These are phyloP conservation scores for Odontamblyopus lacepedii DNA, from an alignment of 2,797 vertebrate species.

Conservation along the genomic window DNA sequence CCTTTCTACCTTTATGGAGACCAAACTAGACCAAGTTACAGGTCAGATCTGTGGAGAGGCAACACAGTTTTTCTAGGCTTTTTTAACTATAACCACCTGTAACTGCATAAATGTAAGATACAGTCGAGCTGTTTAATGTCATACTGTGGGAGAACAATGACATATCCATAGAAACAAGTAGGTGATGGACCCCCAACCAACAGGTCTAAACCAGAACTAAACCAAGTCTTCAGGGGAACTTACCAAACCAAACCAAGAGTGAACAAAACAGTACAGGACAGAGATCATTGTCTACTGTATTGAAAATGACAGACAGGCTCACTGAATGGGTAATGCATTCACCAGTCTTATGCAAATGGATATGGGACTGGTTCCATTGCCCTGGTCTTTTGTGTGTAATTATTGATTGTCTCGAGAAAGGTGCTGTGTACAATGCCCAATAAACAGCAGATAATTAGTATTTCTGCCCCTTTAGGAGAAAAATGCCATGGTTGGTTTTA, in stretches of 20 bases:
- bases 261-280: not conserved
- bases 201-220: not conserved
- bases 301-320: slow-evolving; percentile 72
- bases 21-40: no score
- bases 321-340: slow-evolving; percentile 77
- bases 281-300: slow-evolving; percentile 65
- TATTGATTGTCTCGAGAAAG: slow-evolving; percentile 81
- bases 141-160: no score
- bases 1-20: no score
- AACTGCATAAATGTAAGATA: no score
- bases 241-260: no score
- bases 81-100: no score
- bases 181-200: no score
- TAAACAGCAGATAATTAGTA: slow-evolving; percentile 84
- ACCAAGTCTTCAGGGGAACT: not conserved
- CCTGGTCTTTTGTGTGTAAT: slow-evolving; percentile 73
- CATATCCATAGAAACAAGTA: no score
- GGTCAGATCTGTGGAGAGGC: no score
- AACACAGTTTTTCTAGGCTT: no score
- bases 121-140: no score
- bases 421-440: slow-evolving; percentile 67
- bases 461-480: slow-evolving; percentile 75
- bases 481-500: slow-evolving; percentile 70
- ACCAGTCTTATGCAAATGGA: slow-evolving; percentile 75
- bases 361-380: slow-evolving; percentile 76